A percentile compares a stretch with the other conserved stretches of the same genome.
These are phyloP conservation scores for Dicyrtomina minuta DNA, from an alignment of 2,888 invertebrate genomes.

Conservation along the genomic window DNA sequence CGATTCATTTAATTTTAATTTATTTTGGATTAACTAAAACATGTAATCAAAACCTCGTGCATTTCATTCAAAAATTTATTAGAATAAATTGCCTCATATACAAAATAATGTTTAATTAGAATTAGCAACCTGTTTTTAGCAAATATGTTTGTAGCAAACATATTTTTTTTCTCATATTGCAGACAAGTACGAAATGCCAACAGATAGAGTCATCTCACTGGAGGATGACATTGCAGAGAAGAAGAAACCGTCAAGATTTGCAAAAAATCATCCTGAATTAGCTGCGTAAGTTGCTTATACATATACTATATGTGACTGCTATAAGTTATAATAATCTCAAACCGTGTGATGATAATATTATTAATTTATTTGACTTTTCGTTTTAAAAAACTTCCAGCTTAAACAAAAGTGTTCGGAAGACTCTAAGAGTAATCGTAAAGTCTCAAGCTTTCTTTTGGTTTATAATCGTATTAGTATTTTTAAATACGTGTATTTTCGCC, in stretches of 20 bases:
- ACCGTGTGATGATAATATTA: too few species aligned
- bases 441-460: constrained; percentile 99
- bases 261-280: constrained; percentile 22
- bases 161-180: too few species aligned
- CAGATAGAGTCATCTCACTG: constrained; percentile 11
- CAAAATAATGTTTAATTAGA: too few species aligned
- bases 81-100: too few species aligned
- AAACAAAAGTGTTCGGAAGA: constrained; percentile 85
- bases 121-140: too few species aligned
- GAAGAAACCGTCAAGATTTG: constrained; percentile 13
- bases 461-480: constrained; percentile 94
- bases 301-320: not conserved
- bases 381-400: constrained; percentile 53
- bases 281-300: constrained; percentile 1
- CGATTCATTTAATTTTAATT: too few species aligned
- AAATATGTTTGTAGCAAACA: too few species aligned
- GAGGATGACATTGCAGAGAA: constrained; percentile 13
- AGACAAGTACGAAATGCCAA: constrained; percentile 21
- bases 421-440: constrained; percentile 91
- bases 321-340: too few species aligned
- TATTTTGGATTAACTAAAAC: too few species aligned
- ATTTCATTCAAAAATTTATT: too few species aligned
- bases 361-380: not conserved
- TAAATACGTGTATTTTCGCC: constrained; percentile 95
- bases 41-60: too few species aligned